Evolutionary conservation across 1,140 invertebrate species (phyloP).

Genomic region (Globodera ellingtonae): DNA sequence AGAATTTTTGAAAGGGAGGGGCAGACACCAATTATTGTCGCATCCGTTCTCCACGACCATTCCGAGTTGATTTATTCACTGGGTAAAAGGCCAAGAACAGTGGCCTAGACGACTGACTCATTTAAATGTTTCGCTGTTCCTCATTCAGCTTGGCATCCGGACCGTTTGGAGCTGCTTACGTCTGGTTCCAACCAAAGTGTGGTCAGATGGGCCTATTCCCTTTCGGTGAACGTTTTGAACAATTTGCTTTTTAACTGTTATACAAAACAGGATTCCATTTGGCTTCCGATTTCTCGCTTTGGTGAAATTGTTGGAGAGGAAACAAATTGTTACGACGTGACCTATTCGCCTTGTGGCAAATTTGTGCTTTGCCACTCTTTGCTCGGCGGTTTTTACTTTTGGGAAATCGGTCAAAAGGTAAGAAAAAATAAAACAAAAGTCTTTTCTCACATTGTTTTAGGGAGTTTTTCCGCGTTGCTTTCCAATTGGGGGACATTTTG

Average conservation of each 20-base stretch:
- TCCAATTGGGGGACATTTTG: conserved; percentile 78
- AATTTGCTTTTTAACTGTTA: background rate
- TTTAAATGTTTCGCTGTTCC: conserved; percentile 78
- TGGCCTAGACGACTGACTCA: conserved; percentile 45
- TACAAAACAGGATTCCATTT: conserved; percentile 70
- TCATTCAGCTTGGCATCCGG: conserved; percentile 69
- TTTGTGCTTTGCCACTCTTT: conserved; percentile 83
- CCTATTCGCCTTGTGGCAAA: conserved; percentile 75
- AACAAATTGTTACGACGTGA: conserved; percentile 85
- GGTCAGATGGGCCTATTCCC: conserved; percentile 81
- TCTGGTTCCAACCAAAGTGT: background rate
- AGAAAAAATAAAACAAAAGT: conserved; percentile 46
- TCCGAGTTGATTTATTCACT: conserved; percentile 91
- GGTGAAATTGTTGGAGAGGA: conserved; percentile 86
- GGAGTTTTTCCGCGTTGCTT: conserved; percentile 76
- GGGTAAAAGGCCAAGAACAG: conserved; percentile 74
- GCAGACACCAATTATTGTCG: too few species aligned
- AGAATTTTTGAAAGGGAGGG: too few species aligned
- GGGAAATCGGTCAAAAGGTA: conserved; percentile 68
- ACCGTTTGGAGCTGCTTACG: conserved; percentile 72
- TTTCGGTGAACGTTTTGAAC: background rate
- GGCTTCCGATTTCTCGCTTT: conserved; percentile 75
- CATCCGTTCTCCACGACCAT: conserved; percentile 83
- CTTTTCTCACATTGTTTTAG: conserved; percentile 70
- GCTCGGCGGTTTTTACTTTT: conserved; percentile 90